Conservation (phyloP, 2,797 vertebrate species). For the Rhinella marina region DNA sequence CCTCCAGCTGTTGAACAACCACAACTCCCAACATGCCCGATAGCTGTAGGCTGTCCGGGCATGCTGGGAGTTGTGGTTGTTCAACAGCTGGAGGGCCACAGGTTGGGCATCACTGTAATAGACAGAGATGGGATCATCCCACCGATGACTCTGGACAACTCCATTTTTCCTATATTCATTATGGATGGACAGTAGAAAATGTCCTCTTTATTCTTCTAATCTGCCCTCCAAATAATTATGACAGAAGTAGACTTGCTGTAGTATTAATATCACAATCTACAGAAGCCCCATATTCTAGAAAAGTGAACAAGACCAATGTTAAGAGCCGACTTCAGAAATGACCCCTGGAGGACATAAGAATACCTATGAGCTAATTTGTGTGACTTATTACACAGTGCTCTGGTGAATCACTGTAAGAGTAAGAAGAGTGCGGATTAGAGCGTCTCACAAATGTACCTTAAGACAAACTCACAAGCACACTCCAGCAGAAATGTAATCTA, state of each 20-base stretch:
- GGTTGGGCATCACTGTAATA: too few species aligned
- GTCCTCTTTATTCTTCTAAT: background rate
- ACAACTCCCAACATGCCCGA: too few species aligned
- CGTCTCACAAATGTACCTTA: background rate
- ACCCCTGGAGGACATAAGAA: background rate
- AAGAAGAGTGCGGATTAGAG: background rate
- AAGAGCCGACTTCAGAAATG: conserved; percentile 30
- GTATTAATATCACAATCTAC: background rate
- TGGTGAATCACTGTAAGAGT: conserved; percentile 15
- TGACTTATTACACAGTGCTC: conserved; percentile 28
- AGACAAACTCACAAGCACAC: background rate
- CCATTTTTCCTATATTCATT: background rate
- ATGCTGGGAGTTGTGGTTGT: too few species aligned
- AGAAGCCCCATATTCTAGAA: conserved; percentile 3
- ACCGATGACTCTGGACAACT: too few species aligned
- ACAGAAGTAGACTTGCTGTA: background rate
- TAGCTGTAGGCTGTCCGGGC: too few species aligned
- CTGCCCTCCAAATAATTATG: background rate
- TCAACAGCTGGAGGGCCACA: too few species aligned
- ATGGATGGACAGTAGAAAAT: background rate
- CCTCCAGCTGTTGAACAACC: too few species aligned
- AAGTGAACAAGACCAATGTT: conserved; percentile 11
- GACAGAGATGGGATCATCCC: too few species aligned
- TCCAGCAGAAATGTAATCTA: conserved; percentile 10
- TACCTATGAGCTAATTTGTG: conserved; percentile 24